A percentile compares a stretch with the other conserved stretches of the same genome.
phyloP scores from a whole-genome alignment of 2,113 vertebrate species.

The Eclectus roratus region DNA sequence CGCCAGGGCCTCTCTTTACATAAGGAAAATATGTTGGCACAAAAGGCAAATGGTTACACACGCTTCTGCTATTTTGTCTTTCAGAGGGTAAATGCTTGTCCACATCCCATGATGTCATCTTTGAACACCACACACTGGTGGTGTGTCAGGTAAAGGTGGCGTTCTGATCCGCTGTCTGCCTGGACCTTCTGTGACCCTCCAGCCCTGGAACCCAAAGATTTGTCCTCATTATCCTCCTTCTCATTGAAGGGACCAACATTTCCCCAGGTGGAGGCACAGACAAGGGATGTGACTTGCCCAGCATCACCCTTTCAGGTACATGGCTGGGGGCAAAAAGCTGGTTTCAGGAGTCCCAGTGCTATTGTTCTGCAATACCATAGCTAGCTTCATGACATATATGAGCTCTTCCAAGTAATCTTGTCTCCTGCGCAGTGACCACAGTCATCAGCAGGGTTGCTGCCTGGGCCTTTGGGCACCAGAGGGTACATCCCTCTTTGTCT shows the following conservation, averaged over 20 bases:
- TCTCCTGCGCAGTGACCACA: background rate
- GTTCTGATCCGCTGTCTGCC: rapidly evolving
- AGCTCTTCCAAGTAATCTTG: background rate
- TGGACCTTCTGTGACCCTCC: background rate
- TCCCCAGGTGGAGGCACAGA: background rate
- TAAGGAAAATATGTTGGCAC: conserved; percentile 50
- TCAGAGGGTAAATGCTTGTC: background rate
- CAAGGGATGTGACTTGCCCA: background rate
- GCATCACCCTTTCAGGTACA: background rate
- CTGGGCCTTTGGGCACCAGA: background rate
- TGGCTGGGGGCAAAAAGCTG: background rate
- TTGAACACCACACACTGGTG: background rate
- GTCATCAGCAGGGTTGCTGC: background rate
- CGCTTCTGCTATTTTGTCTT: conserved; percentile 33
- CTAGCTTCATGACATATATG: background rate
- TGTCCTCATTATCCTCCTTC: background rate
- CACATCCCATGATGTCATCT: conserved; percentile 30
- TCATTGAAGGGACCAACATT: background rate
- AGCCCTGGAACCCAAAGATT: background rate
- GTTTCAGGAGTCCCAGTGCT: background rate
- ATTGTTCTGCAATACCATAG: background rate
- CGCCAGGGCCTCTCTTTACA: conserved; percentile 51
- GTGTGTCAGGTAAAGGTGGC: background rate
- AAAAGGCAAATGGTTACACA: conserved; percentile 14
- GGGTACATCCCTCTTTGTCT: background rate